phyloP scores from a whole-genome alignment of 2,888 invertebrate species.

The Pristionchus arcanus region DNA sequence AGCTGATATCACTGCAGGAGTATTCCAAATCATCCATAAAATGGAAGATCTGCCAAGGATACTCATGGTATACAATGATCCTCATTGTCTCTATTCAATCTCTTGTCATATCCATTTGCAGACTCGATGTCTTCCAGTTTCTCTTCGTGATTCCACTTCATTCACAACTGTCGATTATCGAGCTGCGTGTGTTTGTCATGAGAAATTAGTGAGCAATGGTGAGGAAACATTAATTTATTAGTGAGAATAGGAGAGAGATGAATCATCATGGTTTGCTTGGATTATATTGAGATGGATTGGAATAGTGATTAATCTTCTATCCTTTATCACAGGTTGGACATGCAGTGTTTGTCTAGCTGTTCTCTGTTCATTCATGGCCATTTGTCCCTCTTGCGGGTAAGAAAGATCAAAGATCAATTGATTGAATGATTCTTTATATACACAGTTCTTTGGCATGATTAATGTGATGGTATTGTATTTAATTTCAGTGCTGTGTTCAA shows the following conservation, averaged over 20 bases:
- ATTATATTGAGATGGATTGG: not conserved
- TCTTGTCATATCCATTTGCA: not conserved
- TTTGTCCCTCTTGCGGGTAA: constrained; percentile 52
- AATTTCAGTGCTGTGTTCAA: constrained; percentile 41
- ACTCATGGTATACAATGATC: constrained; percentile 17
- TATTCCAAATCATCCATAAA: not conserved
- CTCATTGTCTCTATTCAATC: not conserved
- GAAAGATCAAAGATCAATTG: constrained; percentile 8
- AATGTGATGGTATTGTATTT: not conserved
- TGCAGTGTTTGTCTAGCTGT: constrained; percentile 54
- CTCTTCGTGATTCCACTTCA: not conserved
- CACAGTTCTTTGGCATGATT: not conserved
- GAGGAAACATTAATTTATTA: not conserved
- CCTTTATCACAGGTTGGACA: constrained; percentile 24
- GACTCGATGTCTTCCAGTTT: constrained; percentile 49
- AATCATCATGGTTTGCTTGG: not conserved
- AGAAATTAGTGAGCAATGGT: constrained; percentile 37
- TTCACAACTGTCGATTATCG: constrained; percentile 41
- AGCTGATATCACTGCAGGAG: constrained; percentile 55
- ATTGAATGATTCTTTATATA: not conserved
- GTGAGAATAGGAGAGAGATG: not conserved
- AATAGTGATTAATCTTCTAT: not conserved
- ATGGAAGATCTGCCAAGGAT: not conserved
- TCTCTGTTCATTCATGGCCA: constrained; percentile 45
- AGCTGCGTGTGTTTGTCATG: constrained; percentile 49